Conservation (phyloP, 2,113 vertebrate genomes). For the Ifrita kowaldi region DNA sequence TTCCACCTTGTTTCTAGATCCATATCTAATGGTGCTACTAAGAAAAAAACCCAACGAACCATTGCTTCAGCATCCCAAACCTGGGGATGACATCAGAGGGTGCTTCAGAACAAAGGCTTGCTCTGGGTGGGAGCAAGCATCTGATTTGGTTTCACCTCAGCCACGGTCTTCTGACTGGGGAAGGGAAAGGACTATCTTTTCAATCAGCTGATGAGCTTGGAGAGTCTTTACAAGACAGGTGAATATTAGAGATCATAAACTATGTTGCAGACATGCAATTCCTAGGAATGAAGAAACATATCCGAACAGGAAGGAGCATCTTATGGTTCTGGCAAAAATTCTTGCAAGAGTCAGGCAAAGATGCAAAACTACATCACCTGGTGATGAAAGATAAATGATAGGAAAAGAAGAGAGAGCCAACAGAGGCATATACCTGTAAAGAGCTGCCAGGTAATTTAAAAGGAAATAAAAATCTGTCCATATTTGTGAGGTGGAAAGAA, state of each 20-base stretch:
- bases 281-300: not conserved
- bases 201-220: not conserved
- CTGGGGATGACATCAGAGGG: not conserved
- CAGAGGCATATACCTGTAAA: not conserved
- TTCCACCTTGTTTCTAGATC: slow-evolving; percentile 13
- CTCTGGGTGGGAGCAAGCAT: not conserved
- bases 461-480: not conserved
- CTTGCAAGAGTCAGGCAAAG: not conserved
- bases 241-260: not conserved
- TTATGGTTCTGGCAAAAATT: not conserved
- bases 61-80: not conserved
- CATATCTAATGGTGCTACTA: not conserved
- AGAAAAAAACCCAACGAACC: not conserved
- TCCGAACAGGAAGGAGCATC: not conserved
- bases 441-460: not conserved
- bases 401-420: not conserved
- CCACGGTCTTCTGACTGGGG: not conserved
- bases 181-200: not conserved
- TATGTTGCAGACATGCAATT: not conserved
- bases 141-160: not conserved
- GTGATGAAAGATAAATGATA: not conserved
- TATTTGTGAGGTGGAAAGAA: not conserved
- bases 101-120: not conserved
- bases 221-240: not conserved
- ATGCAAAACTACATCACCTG: not conserved